These are phyloP conservation scores for Piliocolobus tephrosceles DNA, from an alignment of 2,113 vertebrate genomes.

Conservation along the genomic window DNA sequence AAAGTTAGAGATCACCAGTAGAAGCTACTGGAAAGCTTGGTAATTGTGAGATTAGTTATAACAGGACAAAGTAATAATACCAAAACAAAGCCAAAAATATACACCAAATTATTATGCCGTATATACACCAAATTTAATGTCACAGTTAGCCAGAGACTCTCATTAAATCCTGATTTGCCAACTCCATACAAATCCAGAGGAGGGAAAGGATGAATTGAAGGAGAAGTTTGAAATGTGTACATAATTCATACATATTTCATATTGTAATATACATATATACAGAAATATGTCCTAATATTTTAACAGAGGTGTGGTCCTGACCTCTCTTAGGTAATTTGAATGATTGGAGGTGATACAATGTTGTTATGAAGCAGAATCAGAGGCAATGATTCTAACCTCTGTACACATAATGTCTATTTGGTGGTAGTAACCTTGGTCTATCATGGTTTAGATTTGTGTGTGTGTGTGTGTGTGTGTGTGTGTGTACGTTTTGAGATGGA, in stretches of 20 bases:
- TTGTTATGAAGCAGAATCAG: not conserved
- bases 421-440: not conserved
- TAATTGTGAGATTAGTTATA: slow-evolving; percentile 8
- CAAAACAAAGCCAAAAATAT: not conserved
- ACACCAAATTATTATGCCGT: too few species aligned
- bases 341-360: not conserved
- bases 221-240: not conserved
- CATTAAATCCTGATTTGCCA: not conserved
- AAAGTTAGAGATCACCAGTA: not conserved
- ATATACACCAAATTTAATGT: not conserved
- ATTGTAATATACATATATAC: not conserved
- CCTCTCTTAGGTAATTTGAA: not conserved
- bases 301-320: not conserved
- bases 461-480: too few species aligned
- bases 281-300: not conserved
- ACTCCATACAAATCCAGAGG: not conserved
- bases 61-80: not conserved
- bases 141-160: not conserved
- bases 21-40: not conserved
- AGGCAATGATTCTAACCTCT: not conserved
- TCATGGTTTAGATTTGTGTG: not conserved
- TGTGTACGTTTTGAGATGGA: too few species aligned
- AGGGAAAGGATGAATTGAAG: not conserved
- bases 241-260: not conserved
- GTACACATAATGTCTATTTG: not conserved